These are phyloP conservation scores for Halocynthia roretzi DNA, from an alignment of 23 tunicate genomes.

Conservation along the genomic window DNA sequence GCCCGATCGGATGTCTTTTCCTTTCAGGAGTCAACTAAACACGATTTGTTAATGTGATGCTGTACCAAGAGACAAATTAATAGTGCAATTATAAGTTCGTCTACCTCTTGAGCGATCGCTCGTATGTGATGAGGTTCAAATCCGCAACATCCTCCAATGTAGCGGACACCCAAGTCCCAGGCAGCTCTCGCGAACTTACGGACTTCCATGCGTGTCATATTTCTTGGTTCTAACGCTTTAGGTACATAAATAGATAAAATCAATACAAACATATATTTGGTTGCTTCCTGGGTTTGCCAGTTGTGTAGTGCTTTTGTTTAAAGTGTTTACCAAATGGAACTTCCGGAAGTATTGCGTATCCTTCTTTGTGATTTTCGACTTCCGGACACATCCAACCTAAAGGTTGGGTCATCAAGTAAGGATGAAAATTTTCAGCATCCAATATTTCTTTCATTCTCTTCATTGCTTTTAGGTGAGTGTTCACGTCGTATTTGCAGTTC, in stretches of 20 bases:
- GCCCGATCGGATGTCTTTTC: too few relatives aligned
- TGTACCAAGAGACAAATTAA: too few relatives aligned
- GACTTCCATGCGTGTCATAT: constrained; percentile 47
- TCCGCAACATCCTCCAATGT: constrained; percentile 93
- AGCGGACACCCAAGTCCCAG: constrained; percentile 58
- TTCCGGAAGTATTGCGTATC: background rate
- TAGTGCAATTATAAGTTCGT: background rate
- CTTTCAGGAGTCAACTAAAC: too few relatives aligned
- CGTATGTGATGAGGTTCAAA: constrained; percentile 84
- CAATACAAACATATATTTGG: too few relatives aligned
- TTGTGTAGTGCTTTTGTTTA: background rate
- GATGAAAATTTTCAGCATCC: background rate
- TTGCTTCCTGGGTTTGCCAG: too few relatives aligned
- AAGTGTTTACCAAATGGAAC: background rate
- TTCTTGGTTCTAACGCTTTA: constrained; percentile 54
- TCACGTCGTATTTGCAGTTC: background rate
- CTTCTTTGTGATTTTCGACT: background rate
- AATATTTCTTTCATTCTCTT: constrained; percentile 4
- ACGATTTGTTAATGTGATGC: too few relatives aligned
- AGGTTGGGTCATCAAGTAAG: constrained; percentile 1
- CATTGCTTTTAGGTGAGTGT: background rate
- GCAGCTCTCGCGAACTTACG: constrained; percentile 73
- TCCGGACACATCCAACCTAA: constrained; percentile 3
- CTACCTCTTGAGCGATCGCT: constrained; percentile 76
- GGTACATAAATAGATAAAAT: background rate